These are phyloP conservation scores for Phacellophora camtschatica DNA, from an alignment of 30 jellyfish, hydroid and myxozoan species.

Conservation along the genomic window DNA sequence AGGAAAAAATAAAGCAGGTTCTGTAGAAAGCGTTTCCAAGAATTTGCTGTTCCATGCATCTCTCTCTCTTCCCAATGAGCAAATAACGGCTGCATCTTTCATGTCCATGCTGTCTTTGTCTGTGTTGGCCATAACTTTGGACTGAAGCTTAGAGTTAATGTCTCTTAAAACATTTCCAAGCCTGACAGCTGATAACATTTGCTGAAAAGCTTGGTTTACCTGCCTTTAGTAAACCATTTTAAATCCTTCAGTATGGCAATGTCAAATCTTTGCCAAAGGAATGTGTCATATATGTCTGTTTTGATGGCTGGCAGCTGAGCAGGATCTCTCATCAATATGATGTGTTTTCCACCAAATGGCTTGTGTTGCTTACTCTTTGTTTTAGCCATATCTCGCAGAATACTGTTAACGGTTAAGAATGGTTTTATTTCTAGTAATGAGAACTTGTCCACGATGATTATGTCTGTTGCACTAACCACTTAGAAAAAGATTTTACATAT, in stretches of 20 bases:
- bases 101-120: background rate
- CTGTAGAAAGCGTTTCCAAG: background rate
- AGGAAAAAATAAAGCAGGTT: background rate
- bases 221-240: too few species aligned
- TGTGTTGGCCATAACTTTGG: background rate
- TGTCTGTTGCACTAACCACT: too few species aligned
- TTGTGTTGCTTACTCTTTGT: too few species aligned
- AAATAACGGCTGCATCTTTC: background rate
- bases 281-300: too few species aligned
- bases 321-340: too few species aligned
- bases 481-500: too few species aligned
- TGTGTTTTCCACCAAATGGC: too few species aligned
- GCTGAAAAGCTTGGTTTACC: background rate
- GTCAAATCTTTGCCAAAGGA: background rate
- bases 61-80: background rate
- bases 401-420: too few species aligned
- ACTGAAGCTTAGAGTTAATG: background rate
- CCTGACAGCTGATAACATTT: background rate
- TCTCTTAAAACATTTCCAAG: background rate
- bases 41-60: background rate
- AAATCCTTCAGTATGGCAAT: background rate
- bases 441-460: too few species aligned
- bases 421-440: too few species aligned
- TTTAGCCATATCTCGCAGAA: too few species aligned
- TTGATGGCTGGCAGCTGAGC: too few species aligned